Base-by-base conservation (phyloP, 2,113 vertebrate genomes). In the Dinomys branickii region DNA sequence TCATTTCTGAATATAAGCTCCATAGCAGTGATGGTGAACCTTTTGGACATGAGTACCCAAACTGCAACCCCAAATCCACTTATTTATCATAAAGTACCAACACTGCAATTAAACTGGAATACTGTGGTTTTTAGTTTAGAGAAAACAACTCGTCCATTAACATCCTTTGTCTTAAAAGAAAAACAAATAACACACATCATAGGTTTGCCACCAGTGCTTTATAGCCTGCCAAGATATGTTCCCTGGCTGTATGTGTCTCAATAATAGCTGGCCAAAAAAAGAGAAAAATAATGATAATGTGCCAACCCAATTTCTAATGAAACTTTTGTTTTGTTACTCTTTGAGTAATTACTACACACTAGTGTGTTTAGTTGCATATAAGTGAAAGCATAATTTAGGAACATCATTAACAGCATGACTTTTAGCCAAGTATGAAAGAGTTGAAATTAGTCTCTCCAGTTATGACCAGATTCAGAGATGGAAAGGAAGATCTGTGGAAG, bases 341-440 rank as follows among this genome's bases (percentile, higher is more conserved):
- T 86, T 90, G 54, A 54, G 52, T 56, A 67, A 65, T 54, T 83
- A 61, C 90, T 41, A 61, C 10, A 83, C 30, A 52, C 56, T 44
- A 35, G 35, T 63, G 22, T 85, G 58, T 69, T 58, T 73, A 91
- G 69, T 63, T 90, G 50, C 59, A 52, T 54, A 35, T 75, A 67
- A 81, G 67, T 38, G 33, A n/a, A 81, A 2, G 52, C 50, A 80
- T 41, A 65, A 92, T 28, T 61, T 52, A 50, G 56, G 9, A 92
- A 82, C 61, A 71, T 56, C n/a, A 41, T 86, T 67, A 86, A 63
- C 30, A 82, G 14, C 81, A 28, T 81, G 33, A 78, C 44, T 54
- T 73, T 85, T 38, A 82, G 77, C 56, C 56, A 94, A 81, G 65
- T 94, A 58, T 58, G 56, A 86, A 93, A 69, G 86, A 47, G 56